Conservation (phyloP, 2,113 vertebrate species). For the Eudyptes chrysolophus region DNA sequence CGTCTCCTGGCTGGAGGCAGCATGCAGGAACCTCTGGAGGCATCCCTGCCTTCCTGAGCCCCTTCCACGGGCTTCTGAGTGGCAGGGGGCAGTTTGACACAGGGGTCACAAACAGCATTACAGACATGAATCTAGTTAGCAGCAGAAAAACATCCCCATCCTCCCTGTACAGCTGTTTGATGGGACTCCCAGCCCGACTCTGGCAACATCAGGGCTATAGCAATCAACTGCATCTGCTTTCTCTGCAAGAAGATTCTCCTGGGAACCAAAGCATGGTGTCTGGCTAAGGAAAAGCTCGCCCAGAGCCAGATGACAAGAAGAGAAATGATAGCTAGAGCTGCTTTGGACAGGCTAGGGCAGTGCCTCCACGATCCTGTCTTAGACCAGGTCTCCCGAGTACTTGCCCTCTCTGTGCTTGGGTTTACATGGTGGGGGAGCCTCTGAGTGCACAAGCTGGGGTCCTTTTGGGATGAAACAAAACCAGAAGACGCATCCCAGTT, state of each 20-base stretch:
- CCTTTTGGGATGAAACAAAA: neutral
- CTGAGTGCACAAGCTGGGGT: neutral
- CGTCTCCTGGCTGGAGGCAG: neutral
- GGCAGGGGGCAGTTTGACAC: fast-evolving
- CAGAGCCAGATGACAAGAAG: neutral
- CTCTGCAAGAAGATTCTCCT: neutral
- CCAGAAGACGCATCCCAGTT: fast-evolving
- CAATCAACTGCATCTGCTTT: neutral
- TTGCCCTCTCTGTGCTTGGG: fast-evolving
- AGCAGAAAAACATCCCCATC: neutral
- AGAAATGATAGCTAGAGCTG: neutral
- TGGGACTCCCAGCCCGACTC: neutral
- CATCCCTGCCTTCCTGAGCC: neutral
- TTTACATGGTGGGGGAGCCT: fast-evolving
- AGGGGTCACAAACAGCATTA: neutral
- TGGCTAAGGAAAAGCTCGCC: neutral
- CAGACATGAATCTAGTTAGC: neutral
- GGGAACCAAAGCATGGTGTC: neutral
- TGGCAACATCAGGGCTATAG: neutral
- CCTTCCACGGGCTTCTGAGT: neutral
- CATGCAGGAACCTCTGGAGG: neutral
- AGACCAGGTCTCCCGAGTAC: neutral
- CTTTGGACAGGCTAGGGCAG: neutral
- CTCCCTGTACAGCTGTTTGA: neutral
- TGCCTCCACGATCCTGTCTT: neutral